Percentiles rank a stretch among this genome's conserved stretches.
Conservation (phyloP, 2,797 vertebrate species). For the Trachops cirrhosus region DNA sequence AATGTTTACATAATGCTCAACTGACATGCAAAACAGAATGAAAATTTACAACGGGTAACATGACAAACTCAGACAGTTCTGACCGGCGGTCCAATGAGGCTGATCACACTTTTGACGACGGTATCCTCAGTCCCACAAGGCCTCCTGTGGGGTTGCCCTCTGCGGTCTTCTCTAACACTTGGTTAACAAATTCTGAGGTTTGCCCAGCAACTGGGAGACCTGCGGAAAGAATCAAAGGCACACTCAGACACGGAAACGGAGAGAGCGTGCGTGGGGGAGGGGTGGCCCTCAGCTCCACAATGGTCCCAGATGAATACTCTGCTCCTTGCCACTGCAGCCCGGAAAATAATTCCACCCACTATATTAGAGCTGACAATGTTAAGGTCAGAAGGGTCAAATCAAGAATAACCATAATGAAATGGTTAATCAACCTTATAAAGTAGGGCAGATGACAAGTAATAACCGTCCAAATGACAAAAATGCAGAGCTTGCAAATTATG, state of each 20-base stretch:
- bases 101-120: slow-evolving; percentile 93
- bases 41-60: slow-evolving; percentile 85
- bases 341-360: not conserved
- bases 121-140: slow-evolving; percentile 95
- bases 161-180: slow-evolving; percentile 97
- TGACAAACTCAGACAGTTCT: slow-evolving; percentile 79
- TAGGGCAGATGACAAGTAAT: not conserved
- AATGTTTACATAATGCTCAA: slow-evolving; percentile 83
- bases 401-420: not conserved
- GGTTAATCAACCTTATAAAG: not conserved
- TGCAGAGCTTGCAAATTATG: not conserved
- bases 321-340: not conserved
- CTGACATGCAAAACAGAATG: slow-evolving; percentile 89
- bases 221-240: slow-evolving; percentile 77
- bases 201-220: slow-evolving; percentile 94
- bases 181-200: slow-evolving; percentile 99
- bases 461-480: not conserved
- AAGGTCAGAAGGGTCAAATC: not conserved
- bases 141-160: slow-evolving; percentile 97
- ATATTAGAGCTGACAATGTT: not conserved
- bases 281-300: not conserved
- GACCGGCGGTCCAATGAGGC: slow-evolving; percentile 79
- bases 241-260: slow-evolving; percentile 1
- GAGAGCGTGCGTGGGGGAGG: not conserved
- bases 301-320: not conserved